Base-by-base conservation (phyloP, 2,113 vertebrate species). In the Serilophus lunatus region DNA sequence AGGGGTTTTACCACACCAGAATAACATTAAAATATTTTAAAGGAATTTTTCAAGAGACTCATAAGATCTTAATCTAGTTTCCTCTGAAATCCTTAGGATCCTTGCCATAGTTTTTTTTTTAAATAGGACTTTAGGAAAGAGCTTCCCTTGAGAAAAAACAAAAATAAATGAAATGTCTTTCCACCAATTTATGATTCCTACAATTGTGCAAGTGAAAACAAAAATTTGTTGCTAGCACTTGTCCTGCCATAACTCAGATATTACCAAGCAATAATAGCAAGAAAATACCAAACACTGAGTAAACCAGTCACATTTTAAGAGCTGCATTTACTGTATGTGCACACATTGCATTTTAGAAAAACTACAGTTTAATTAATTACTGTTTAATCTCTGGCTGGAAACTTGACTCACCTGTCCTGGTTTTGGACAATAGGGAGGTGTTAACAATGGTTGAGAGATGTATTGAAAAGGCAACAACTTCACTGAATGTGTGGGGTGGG, bases 131-230 rank as follows among this genome's bases (percentile, higher is more conserved):
- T 96, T 70, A 88, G 6, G 50, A 92, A 94, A 91, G 20, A 91
- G 10, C 8, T 71, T 91, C 70, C 20, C 50, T 59, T 49, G 45
- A 82, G 81, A 50, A 6, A 17, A 13, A 51, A 65, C 45, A 51
- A 53, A 38, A 70, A 28, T 15, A 29, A n/a, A 70, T 36, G 20
- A 29, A 31, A 61, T 5, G 6, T 42, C 72, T 90, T 92, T 65
- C n/a, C 18, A 91, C 42, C 61, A 82, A 49, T 86, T 84, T 81
- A 88, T 76, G 70, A 76, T 54, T 72, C 31, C 24, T 65, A 44
- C 26, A 93, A 20, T 82, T 95, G 69, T 61, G 38, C 70, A 94
- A 94, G 82, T 85, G 71, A 66, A 95, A 95, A 95, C 54, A 85
- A 95, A 94, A 54, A 59, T 89, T 78, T 78, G 50, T 54, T 97